Evolutionary conservation across 2,888 invertebrate species (phyloP), one percentile per base, ranked within the genome.

Genomic region (Sthenelais limicola): DNA sequence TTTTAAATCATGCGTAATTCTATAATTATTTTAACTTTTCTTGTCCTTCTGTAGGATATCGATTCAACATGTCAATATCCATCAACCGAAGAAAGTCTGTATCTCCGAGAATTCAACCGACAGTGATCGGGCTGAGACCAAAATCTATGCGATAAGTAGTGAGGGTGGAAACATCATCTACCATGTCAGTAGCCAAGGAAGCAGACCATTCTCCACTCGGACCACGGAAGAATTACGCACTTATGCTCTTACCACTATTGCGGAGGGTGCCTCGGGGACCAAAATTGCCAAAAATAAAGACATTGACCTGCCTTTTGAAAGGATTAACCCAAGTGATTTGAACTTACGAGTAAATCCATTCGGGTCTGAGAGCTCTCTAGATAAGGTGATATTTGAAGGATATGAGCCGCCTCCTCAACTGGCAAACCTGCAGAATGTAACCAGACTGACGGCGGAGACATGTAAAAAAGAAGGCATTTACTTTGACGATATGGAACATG

Each of bases 91-190:
- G 73, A 82, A 81, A 58, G 82, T 84, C n/a, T 73, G 80, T n/a
- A 67, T 85, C 12, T 48, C 80, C 3, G 88, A 89, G 77, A 68
- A 58, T 21, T 24, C 62, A 0, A 78, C 77, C 38, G 83, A 84
- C 24, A 79, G 78, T 7, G 77, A 76, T 43, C 79, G 78, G 18
- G 81, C 80, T 5, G 88, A 89, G 79, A 83, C 88, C 9, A 93
- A 92, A 82, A 92, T 94, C 18, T 94, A 93, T 82, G 94, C 94
- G 0, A 93, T 94, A 52, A 94, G 94, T 82, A 93, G 92, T 54
- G 93, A 93, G 33, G 93, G 93, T 80, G 94, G 94, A 0, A 93
- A 93, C 80, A 92, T 94, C 3, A 87, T 88, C 71, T 89, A 88
- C 79, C 89, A 89, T 77, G 86, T 89, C 76, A 88, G 88, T 81